Evolutionary conservation across 2,888 invertebrate genomes (phyloP).

Genomic region (Ashinkailepas kermadecensis): DNA sequence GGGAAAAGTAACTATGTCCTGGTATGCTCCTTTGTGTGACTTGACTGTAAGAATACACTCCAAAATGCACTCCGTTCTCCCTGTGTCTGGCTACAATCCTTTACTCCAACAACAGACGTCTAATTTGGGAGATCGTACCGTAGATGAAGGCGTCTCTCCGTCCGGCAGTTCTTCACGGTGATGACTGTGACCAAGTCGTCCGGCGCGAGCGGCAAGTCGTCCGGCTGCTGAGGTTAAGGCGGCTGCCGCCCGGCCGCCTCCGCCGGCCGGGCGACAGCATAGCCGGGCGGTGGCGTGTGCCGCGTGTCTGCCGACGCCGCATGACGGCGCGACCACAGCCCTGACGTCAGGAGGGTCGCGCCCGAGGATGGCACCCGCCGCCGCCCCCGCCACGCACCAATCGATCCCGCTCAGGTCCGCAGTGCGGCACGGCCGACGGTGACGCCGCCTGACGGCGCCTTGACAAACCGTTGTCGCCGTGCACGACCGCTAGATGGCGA

Average conservation of each 20-base stretch:
- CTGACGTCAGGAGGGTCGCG: conserved; percentile 7
- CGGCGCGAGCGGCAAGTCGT: conserved; percentile 76
- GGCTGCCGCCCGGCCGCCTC: not conserved
- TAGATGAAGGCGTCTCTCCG: not conserved
- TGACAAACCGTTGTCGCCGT: not conserved
- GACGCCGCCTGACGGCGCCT: not conserved
- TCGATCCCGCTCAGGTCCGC: no score
- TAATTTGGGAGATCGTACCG: no score
- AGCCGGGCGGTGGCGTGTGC: not conserved
- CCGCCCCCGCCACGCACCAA: not conserved
- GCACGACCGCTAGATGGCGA: not conserved
- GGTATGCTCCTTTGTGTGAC: not conserved
- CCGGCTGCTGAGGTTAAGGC: conserved; percentile 86
- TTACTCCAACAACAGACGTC: no score
- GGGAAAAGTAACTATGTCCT: no score
- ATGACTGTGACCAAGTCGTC: conserved; percentile 84
- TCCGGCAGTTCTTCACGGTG: conserved; percentile 64
- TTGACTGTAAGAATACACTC: not conserved
- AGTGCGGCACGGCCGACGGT: not conserved
- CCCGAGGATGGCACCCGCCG: not conserved
- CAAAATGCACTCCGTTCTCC: no score
- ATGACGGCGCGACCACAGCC: conserved; percentile 8
- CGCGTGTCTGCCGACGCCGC: not conserved
- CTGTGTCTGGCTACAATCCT: no score
- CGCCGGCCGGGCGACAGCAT: not conserved